Evolutionary conservation across 1,140 invertebrate genomes (phyloP), one percentile per base, ranked within the genome.

Genomic region (Metopolophium dirhodum): DNA sequence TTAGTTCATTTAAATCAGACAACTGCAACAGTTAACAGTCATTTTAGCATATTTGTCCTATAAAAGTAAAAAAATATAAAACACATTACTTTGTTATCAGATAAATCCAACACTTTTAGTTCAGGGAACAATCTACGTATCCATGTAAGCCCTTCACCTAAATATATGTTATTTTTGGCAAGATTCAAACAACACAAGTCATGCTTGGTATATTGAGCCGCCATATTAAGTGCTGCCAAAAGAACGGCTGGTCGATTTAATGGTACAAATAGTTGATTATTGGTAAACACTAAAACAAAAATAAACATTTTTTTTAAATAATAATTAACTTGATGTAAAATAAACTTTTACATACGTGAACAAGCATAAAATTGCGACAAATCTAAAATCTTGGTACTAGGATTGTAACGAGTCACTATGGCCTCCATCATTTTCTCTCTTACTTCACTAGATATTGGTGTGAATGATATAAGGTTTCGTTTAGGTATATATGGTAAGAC

Each of bases 51-150:
- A 77, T n/a, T 68, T 14, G 3, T n/a, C 30, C n/a, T n/a, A 20
- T n/a, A n/a, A 18, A 77, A n/a, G 30, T 35, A 77, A 77, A 61
- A 90, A 37, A n/a, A 61, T 30, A 41, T 7, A 9, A 18, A 45
- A 90, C 7, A 30, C 8, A 45, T 57, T 93, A 93, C 91, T 51
- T 93, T 93, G 35, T 93, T 93, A 14, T 1, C 49, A n/a, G 47
- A 2, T 7, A 93, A 86, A 61, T 86, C 82, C 9, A 93, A 57
- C 7, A 93, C 37, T 85, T 93, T 93, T 23, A 93, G n/a, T 47
- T 93, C 91, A 93, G 91, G 91, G 54, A 93, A 93, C 82, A 93
- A 83, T 85, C 91, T 86, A 45, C 91, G 91, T 54, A 93, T 93
- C 91, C 91, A 93, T 57, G n/a, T 45, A 86, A 93, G 49, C 45